Base-by-base conservation (phyloP, 2,888 invertebrate species). In the Leucophora obtusa region DNA sequence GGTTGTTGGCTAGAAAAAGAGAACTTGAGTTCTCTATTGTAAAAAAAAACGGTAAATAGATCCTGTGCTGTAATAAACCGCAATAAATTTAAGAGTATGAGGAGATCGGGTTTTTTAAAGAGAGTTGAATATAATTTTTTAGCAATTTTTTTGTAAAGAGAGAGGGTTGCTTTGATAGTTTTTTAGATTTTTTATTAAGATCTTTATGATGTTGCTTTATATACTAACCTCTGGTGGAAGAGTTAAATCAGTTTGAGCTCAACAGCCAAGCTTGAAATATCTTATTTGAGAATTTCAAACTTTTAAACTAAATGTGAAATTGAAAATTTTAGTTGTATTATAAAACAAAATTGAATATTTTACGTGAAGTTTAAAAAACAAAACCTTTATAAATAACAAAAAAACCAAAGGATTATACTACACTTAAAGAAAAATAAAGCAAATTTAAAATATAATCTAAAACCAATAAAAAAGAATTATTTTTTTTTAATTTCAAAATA, bases 171-270 rank as follows among this genome's bases (percentile, higher is more conserved):
- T 70, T 75, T 70, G 54, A 14, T 21, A 7, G 18, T 82, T 85
- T 86, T 85, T 83, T 79, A 71, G 76, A 71, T 78, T 62, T 54
- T 1, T 53, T 24, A 28, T 28, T 28, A 28, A 75, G 33, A 62
- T 82, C 83, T 84, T 83, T 47, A n/a, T 47, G 43, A 14, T 47
- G 43, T 82, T 85, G 82, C 86, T 89, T 88, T 88, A 89, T 87
- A 89, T 86, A 84, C 84, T 60, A 79, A 76, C 33, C 53, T 71
- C 79, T 28, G 84, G 83, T 87, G 87, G 87, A 88, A 88, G 88
- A 88, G 87, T 87, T 87, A 87, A 89, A 83, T 85, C 86, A 89
- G 89, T 89, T 89, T 89, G 89, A 84, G 89, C 88, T 82, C 83
- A 83, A 86, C 84, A 84, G 89, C 88, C 87, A 87, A 89, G 87